Base-by-base conservation (phyloP, 1,140 invertebrate species). In the Drosophila pachea region DNA sequence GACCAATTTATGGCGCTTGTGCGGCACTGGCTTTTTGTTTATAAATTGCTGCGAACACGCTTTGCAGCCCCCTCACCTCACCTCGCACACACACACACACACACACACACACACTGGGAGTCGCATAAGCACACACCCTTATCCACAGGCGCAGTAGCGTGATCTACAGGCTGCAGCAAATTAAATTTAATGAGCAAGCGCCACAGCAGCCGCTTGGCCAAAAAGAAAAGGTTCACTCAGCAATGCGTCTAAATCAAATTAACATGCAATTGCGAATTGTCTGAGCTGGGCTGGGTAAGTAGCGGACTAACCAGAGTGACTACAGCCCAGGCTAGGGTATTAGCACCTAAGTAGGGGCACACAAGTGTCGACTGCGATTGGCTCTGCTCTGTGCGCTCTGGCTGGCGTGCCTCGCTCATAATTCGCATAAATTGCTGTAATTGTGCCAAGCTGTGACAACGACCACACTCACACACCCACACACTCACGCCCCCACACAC, bases 161-260 rank as follows among this genome's bases (percentile, higher is more conserved):
- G 33, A 61, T 32, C 11, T 47, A 47, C 14, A 6, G 33, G 31
- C 40, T 38, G 50, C 40, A 77, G 62, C 61, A 76, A 84, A 83
- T 83, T 84, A 83, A 83, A 79, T 83, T 71, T 78, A 76, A 84
- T 73, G 79, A 73, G 78, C 68, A 66, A 77, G 61, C 49, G 73
- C 69, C 68, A 49, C 54, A 64, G 65, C 79, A 61, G 53, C 48
- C 60, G 42, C 49, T 77, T 61, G 61, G 62, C 65, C 64, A 73
- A 59, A 16, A 62, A 75, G 64, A 84, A 83, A 84, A 71, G 69
- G 76, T 79, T 84, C 81, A 72, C 47, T 79, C 62, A 78, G 63
- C 81, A 78, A 74, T 78, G 78, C 74, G 54, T 78, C 72, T 65
- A 83, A 83, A 83, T 83, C 68, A 79, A 84, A 79, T 84, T 76